Evolutionary conservation across 2,797 vertebrate genomes (phyloP), one percentile per base, ranked within the genome.

Genomic region (Eutrigla gurnardus): DNA sequence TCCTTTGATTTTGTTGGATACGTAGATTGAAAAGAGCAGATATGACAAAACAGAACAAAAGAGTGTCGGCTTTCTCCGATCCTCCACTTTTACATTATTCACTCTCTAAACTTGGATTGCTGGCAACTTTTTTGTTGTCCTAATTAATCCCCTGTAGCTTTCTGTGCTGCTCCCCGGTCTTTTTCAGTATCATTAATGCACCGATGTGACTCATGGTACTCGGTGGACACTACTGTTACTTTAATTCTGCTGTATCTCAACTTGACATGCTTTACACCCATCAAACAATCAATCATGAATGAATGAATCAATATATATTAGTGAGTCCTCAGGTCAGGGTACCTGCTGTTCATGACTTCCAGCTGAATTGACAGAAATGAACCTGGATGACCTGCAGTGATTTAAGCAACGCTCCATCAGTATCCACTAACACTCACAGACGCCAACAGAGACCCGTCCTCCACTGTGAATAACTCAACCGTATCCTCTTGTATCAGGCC

Each of bases 401-500:
- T 33, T 7, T 13, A 33, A 54, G n/a, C 36, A 61, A 61, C 70
- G 45, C 54, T 63, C 32, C 49, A 53, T 37, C 53, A 76, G 37
- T 49, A 10, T 15, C 63, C 42, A 55, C 2, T 9, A 3, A 1
- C 42, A 49, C 33, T 12, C 45, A 61, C 55, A 63, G 25, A 64
- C 45, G 7, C 33, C 62, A 69, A 7, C 35, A 11, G 10, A 53
- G 33, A 52, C 14, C 25, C 45, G 2, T 18, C 72, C 67, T 73
- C 74, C 54, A 46, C 14, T 84, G 76, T 86, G 67, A 87, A 82
- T 92, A 88, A 91, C 82, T 72, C 66, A 39, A 81, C 46, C 83
- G 35, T 91, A 59, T 91, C 78, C 88, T 95, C 94, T 95, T 93
- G 79, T 94, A 89, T 93, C 88, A 98, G 97, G 95, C 95, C 50